Evolutionary conservation across 2,797 vertebrate genomes (phyloP).

Genomic region (Thunnus albacares): DNA sequence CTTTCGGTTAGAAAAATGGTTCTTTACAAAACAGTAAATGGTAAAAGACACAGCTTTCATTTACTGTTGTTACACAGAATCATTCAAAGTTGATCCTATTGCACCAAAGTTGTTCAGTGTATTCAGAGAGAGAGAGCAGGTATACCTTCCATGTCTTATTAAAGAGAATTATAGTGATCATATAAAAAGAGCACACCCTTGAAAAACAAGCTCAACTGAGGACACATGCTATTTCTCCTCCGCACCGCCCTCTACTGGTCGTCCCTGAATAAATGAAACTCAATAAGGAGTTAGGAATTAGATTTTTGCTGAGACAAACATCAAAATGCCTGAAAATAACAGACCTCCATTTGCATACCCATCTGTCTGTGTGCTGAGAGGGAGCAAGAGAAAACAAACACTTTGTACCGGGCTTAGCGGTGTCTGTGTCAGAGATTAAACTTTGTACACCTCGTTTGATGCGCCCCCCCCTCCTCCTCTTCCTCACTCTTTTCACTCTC

Average conservation of each 20-base stretch:
- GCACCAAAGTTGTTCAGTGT: neutral
- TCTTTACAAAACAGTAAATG: neutral
- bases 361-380: neutral
- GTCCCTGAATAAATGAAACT: slow-evolving; percentile 1
- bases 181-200: neutral
- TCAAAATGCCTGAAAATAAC: slow-evolving; percentile 48
- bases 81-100: neutral
- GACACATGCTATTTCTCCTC: neutral
- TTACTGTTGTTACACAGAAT: neutral
- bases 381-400: slow-evolving; percentile 1
- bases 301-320: slow-evolving; percentile 44
- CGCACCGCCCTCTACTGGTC: slow-evolving; percentile 72
- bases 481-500: slow-evolving; percentile 9
- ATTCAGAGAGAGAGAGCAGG: slow-evolving; percentile 1
- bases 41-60: neutral
- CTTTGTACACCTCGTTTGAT: slow-evolving; percentile 29
- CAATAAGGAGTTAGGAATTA: neutral
- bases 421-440: slow-evolving; percentile 32
- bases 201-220: neutral
- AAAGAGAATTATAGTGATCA: neutral
- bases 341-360: slow-evolving; percentile 13
- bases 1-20: slow-evolving; percentile 10
- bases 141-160: slow-evolving; percentile 7
- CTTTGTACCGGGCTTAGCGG: slow-evolving; percentile 14
- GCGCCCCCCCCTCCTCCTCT: neutral